These are phyloP conservation scores for Mesochorus sp. DNA, from an alignment of 2,888 invertebrate species.

Conservation along the genomic window DNA sequence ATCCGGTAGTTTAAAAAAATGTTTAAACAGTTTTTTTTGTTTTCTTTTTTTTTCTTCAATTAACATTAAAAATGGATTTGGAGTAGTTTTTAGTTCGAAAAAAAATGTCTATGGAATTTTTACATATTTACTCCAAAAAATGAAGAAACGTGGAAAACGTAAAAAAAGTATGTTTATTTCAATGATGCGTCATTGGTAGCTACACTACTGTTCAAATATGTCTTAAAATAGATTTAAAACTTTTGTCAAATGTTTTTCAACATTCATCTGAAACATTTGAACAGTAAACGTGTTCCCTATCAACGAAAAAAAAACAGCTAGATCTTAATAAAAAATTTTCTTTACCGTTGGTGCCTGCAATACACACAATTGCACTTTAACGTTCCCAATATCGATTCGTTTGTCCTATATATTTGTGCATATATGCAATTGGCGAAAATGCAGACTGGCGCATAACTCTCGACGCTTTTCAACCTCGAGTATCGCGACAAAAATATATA, in stretches of 20 bases:
- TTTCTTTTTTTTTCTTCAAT: too few species aligned
- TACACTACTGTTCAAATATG: not conserved
- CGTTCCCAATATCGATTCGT: slow-evolving; percentile 38
- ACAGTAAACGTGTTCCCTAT: not conserved
- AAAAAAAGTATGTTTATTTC: too few species aligned
- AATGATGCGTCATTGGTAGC: not conserved
- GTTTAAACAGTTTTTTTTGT: too few species aligned
- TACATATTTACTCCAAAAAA: too few species aligned
- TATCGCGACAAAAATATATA: slow-evolving; percentile 5
- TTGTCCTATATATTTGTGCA: slow-evolving; percentile 25
- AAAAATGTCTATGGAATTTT: too few species aligned
- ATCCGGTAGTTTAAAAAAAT: too few species aligned
- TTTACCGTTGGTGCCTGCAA: not conserved
- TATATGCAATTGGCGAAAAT: slow-evolving; percentile 34
- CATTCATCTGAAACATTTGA: not conserved
- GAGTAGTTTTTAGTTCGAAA: too few species aligned
- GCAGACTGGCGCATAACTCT: slow-evolving; percentile 40
- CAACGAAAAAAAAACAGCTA: not conserved
- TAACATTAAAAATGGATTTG: too few species aligned
- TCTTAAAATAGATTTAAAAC: slow-evolving; percentile 25
- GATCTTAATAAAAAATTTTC: not conserved
- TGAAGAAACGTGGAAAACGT: too few species aligned
- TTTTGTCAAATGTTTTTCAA: slow-evolving; percentile 15
- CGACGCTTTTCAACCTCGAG: not conserved
- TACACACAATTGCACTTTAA: slow-evolving; percentile 25